Evolutionary conservation across 2,888 invertebrate genomes (phyloP), one percentile per base, ranked within the genome.

Genomic region (Ellobium chinense): DNA sequence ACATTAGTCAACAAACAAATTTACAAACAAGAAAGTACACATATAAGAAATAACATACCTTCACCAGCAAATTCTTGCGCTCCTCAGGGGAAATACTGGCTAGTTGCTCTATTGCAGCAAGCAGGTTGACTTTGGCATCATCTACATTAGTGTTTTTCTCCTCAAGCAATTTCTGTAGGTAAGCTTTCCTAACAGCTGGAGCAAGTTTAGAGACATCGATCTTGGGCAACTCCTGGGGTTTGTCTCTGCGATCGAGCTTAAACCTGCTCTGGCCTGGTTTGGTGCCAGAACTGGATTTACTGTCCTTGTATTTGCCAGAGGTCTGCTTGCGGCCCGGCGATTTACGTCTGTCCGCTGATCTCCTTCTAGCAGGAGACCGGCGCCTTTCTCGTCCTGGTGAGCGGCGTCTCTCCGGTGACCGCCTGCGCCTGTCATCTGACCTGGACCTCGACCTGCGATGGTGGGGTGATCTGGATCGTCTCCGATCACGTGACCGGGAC

Each of bases 181-280:
- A 34, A 27, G 56, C 54, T 69, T 69, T 69, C 24, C 46, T 69
- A 34, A 46, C 56, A 5, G 66, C 66, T 37, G 46, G 65, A 27
- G 58, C 0, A 24, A 74, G 29, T 24, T 80, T 80, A 29, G 68
- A 74, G 18, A 66, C n/a, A 74, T 80, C 79, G 14, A 66, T 68
- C 24, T 60, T 74, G 7, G 34, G 21, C 9, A 29, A 29, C 37
- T 68, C 46, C 24, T 4, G 14, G 1, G 21, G 54, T 27, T 60
- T 37, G n/a, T 24, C 24, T 31, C 46, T 39, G 1, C 18, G 1
- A 46, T 27, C 39, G 12, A 21, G 0, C n/a, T 27, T 65, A 2
- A 1, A 27, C 36, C 34, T 65, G 36, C 12, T 34, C 2, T 63
- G 4, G 24, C 9, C 3, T 54, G 31, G 2, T 70, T 70, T 78